These are phyloP conservation scores for Himalopsyche japonica DNA, from an alignment of 2,888 invertebrate genomes.

Conservation along the genomic window DNA sequence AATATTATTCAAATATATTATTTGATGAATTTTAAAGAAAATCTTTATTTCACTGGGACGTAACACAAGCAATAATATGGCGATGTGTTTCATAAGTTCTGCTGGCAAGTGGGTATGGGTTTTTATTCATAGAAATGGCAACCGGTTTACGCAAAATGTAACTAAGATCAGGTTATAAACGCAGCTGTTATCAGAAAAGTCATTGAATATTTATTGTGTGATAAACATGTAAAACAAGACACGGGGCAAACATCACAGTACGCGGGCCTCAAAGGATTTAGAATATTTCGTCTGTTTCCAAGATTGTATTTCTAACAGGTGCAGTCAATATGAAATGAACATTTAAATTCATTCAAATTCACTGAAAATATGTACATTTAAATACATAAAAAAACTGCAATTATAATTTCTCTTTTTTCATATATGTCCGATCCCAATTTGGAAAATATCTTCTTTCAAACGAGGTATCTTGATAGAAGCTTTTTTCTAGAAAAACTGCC, in stretches of 20 bases:
- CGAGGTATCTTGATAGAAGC: no score
- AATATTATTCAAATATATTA: no score
- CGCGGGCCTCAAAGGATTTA: neutral
- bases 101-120: constrained; percentile 14
- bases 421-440: no score
- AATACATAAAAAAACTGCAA: no score
- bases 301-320: neutral
- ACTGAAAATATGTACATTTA: no score
- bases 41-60: neutral
- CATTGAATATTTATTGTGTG: constrained; percentile 25
- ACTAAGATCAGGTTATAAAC: constrained; percentile 22
- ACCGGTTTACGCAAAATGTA: constrained; percentile 20
- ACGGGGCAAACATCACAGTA: constrained; percentile 31
- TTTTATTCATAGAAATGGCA: constrained; percentile 19
- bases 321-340: neutral
- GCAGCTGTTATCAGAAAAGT: constrained; percentile 27
- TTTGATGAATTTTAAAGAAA: no score
- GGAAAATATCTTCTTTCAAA: no score
- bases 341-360: no score
- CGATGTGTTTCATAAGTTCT: neutral
- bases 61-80: neutral
- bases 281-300: neutral
- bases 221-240: constrained; percentile 14
- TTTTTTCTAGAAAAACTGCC: no score
- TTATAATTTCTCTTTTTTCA: no score